phyloP scores from a whole-genome alignment of 2,888 invertebrate genomes.

The Aelia acuminata region DNA sequence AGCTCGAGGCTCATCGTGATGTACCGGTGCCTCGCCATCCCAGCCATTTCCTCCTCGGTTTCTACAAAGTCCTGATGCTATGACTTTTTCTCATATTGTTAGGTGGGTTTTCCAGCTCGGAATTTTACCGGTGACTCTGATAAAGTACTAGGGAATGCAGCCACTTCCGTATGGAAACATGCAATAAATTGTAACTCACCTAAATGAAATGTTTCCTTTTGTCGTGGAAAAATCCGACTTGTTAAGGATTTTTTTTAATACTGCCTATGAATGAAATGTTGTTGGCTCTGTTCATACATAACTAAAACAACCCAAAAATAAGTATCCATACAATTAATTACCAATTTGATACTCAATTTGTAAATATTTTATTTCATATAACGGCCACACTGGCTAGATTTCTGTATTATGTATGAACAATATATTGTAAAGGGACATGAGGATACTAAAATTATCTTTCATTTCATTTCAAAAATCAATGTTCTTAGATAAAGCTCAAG shows the following conservation, averaged over 20 bases:
- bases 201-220: background rate
- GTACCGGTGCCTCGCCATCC: background rate
- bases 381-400: no score
- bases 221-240: background rate
- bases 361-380: no score
- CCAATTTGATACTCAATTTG: no score
- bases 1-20: background rate
- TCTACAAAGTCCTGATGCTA: background rate
- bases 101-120: constrained; percentile 30
- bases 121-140: background rate
- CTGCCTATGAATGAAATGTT: no score
- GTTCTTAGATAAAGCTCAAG: no score
- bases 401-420: no score
- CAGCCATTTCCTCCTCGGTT: constrained; percentile 23
- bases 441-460: no score
- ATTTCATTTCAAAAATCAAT: no score
- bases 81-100: background rate
- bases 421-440: no score
- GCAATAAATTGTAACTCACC: background rate
- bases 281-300: no score
- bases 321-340: no score
- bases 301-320: no score
- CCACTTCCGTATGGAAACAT: background rate
- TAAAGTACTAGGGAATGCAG: background rate
- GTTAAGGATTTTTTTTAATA: background rate